Evolutionary conservation across 2,888 invertebrate genomes (phyloP).

Genomic region (Eustalomyia histrio): DNA sequence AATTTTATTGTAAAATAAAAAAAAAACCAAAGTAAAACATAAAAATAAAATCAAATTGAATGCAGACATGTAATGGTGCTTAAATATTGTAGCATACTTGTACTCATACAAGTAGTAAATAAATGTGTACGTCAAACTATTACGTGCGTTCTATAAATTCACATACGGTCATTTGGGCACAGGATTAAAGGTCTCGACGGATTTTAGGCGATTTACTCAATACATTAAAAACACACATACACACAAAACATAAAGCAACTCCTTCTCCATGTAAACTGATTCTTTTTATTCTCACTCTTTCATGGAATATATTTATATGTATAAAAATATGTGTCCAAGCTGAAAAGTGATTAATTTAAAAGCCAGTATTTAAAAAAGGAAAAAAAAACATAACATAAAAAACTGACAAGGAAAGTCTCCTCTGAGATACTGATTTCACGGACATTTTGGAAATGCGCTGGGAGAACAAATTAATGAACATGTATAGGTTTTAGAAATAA

Average conservation of each 20-base stretch:
- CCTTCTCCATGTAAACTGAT: constrained; percentile 35
- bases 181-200: constrained; percentile 70
- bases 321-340: constrained; percentile 65
- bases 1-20: constrained; percentile 35
- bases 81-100: constrained; percentile 54
- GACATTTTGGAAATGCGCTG: too few species aligned
- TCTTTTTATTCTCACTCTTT: constrained; percentile 26
- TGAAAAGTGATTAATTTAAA: constrained; percentile 76
- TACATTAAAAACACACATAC: constrained; percentile 19
- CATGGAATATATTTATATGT: not conserved
- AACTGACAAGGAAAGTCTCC: not conserved
- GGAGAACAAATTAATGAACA: too few species aligned
- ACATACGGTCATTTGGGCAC: constrained; percentile 71
- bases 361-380: constrained; percentile 47
- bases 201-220: constrained; percentile 62
- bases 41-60: constrained; percentile 56
- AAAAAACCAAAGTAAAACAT: too few species aligned
- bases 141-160: constrained; percentile 76
- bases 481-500: too few species aligned
- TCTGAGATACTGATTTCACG: too few species aligned
- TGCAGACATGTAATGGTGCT: constrained; percentile 64
- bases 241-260: constrained; percentile 28
- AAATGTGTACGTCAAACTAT: constrained; percentile 70
- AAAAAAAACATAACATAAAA: constrained; percentile 26
- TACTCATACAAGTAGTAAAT: constrained; percentile 3